phyloP scores from a whole-genome alignment of 2,113 vertebrate species.

The Periophthalmodon schlosseri region DNA sequence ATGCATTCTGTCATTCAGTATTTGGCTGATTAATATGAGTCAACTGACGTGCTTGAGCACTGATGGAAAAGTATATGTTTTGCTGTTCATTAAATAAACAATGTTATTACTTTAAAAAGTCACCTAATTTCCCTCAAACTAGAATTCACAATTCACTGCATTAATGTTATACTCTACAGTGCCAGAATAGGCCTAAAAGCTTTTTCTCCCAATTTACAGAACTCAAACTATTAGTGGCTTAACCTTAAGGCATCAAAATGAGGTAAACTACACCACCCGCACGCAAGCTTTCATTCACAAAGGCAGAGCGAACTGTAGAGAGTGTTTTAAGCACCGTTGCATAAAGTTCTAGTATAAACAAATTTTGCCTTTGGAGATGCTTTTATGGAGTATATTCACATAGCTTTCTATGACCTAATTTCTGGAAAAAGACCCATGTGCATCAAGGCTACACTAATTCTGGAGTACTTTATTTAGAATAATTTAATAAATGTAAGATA shows the following conservation, averaged over 20 bases:
- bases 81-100: neutral
- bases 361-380: conserved; percentile 9
- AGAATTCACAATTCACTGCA: neutral
- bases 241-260: conserved; percentile 25
- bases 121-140: neutral
- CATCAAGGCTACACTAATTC: conserved; percentile 23
- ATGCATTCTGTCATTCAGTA: no score
- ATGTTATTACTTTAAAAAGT: neutral
- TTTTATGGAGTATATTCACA: conserved; percentile 5
- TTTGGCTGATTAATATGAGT: no score
- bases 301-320: conserved; percentile 19
- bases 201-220: conserved; percentile 16
- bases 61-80: neutral
- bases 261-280: conserved; percentile 25
- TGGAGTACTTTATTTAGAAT: conserved; percentile 3
- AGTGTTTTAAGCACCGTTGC: conserved; percentile 11
- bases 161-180: conserved; percentile 27
- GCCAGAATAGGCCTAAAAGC: conserved; percentile 31
- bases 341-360: conserved; percentile 9
- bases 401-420: conserved; percentile 42
- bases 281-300: conserved; percentile 34
- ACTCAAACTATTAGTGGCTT: conserved; percentile 26
- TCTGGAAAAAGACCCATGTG: conserved; percentile 18
- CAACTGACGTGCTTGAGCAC: neutral
- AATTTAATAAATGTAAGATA: neutral